Base-by-base conservation (phyloP, 2,888 invertebrate genomes). In the Ennomos quercinarius region DNA sequence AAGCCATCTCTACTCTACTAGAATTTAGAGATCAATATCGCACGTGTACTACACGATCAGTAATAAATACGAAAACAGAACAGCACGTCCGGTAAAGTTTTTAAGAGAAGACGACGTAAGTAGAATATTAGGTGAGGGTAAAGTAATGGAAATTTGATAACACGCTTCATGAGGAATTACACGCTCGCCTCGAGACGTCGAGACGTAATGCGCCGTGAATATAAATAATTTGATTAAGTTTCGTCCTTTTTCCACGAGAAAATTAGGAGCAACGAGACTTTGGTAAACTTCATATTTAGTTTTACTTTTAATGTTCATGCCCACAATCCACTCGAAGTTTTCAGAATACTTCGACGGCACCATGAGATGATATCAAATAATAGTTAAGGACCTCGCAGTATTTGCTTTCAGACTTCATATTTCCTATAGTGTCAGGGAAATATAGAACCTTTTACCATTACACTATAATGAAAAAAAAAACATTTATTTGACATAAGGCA, bases 11-110 rank as follows among this genome's bases (percentile, higher is more conserved):
- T 81, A 68, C 49, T 1, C 5, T 41, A 43, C 37, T 36, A 52
- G 4, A 36, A 0, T 1, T 66, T 61, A 80, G 34, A 67, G 72
- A 61, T 39, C 40, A 73, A 49, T 70, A 71, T 69, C 43, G 50
- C n/a, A 40, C 41, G 51, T 41, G 34, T 37, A 12, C 8, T 34
- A 35, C 10, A 11, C 58, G 54, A 52, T 61, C 64, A 69, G 80
- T 83, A 80, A 87, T 86, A 86, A 84, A 86, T 85, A 84, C 78
- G 73, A 78, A 79, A 84, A 83, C 78, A 81, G 81, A 78, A 81
- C 71, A 78, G 76, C 84, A 85, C 85, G 86, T 85, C 81, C 85
- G 74, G 76, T 76, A 57, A 86, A 87, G 83, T 86, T 88, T 86
- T 84, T 78, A 84, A 85, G 76, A 79, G 74, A 76, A 73, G 68